phyloP scores from a whole-genome alignment of 1,140 invertebrate genomes.

The Latrodectus geometricus region DNA sequence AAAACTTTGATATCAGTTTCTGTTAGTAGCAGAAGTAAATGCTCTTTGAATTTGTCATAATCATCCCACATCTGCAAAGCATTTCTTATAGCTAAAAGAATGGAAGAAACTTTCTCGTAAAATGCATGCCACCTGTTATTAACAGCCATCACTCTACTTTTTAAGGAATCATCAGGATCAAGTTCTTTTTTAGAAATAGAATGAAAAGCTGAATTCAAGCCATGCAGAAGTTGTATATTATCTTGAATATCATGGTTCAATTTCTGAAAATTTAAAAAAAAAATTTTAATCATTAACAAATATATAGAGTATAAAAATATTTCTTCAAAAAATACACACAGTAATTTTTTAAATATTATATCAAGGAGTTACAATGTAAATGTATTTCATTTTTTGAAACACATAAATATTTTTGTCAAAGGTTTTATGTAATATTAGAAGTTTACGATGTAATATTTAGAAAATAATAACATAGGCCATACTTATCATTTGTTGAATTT shows the following conservation, averaged over 20 bases:
- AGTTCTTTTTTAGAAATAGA: not conserved
- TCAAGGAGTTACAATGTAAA: too few species aligned
- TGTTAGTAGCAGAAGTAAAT: constrained; percentile 38
- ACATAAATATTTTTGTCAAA: too few species aligned
- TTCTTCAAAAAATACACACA: too few species aligned
- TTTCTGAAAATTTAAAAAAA: constrained; percentile 10
- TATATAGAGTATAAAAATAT: too few species aligned
- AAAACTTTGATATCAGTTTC: constrained; percentile 46
- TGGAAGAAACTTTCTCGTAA: constrained; percentile 30
- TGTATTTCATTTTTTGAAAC: too few species aligned
- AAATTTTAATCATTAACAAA: not conserved
- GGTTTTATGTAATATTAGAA: too few species aligned
- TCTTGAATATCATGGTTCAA: constrained; percentile 47
- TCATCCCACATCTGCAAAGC: constrained; percentile 48
- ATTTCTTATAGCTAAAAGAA: not conserved
- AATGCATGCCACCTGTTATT: constrained; percentile 46
- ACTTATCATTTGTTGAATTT: too few species aligned
- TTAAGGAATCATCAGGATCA: constrained; percentile 8
- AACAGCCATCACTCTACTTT: not conserved
- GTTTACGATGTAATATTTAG: too few species aligned
- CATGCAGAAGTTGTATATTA: constrained; percentile 34
- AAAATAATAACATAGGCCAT: too few species aligned
- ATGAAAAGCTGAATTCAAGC: constrained; percentile 20
- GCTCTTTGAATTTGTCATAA: constrained; percentile 34
- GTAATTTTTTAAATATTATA: too few species aligned